Base-by-base conservation (phyloP, 2,113 vertebrate species). In the Lonchura striata region DNA sequence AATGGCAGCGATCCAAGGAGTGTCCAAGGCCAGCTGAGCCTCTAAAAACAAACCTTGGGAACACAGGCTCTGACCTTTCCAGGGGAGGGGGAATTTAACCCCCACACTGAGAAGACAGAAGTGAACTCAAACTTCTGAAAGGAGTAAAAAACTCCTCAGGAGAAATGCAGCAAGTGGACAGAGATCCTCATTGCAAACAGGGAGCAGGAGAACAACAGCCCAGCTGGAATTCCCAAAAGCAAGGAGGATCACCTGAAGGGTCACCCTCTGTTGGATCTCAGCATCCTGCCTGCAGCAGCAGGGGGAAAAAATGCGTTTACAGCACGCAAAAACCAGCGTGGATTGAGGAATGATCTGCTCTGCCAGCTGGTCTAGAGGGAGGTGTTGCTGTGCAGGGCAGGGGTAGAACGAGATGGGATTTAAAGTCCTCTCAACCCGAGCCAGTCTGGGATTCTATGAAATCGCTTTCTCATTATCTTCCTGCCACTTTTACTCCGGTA, bases 1-100 rank as follows among this genome's bases (percentile, higher is more conserved):
- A 42, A 0, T 85, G 96, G 97, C 93, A 61, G 63, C 10, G 10
- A 70, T 17, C 94, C 96, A 97, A 42, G 76, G 6, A 82, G 35
- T 13, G 82, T 13, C 83, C 92, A 88, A 16, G 59, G 90, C 60
- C 22, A 75, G 76, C 83, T 13, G 46, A 71, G 94, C 86, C 90
- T 88, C 63, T 20, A 42, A 87, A 30, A 47, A 84, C 91, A 66
- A 88, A 72, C 72, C 59, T 20, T 5, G 18, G 66, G 42, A 64
- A 3, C 19, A 82, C 6, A 0, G 65, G 27, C 66, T 53, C 72
- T 84, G 79, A 93, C 85, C 92, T 97, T 95, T 59, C 10, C 28
- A 41, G 9, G 16, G 0, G 46, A 46, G 28, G 28, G 63, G 39
- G 5, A n/a, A 42, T 30, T 80, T 39, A 82, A 86, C 27, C 56